Conservation (phyloP, 2,113 vertebrate genomes). For the Phylloscopus trochiloides region DNA sequence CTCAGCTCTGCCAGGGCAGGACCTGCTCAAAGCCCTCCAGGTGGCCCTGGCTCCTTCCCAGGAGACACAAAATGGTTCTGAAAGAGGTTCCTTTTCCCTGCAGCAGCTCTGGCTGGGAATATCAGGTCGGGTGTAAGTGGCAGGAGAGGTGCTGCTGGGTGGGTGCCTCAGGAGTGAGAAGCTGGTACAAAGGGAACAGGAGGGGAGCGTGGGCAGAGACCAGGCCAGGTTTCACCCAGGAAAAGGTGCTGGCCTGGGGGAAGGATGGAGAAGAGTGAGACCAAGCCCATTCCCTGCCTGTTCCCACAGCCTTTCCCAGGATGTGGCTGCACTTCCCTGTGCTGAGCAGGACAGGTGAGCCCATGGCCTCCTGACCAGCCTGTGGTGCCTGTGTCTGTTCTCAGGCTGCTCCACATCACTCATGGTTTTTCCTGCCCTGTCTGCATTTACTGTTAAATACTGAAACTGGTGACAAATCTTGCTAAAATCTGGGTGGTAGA, state of each 20-base stretch:
- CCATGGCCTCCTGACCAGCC: rapidly evolving
- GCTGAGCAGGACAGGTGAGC: background rate
- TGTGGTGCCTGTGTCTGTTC: background rate
- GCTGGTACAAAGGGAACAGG: rapidly evolving
- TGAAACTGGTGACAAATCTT: background rate
- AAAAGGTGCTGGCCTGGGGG: background rate
- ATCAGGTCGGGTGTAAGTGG: background rate
- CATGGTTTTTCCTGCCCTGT: background rate
- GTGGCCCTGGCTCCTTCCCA: background rate
- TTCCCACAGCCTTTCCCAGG: background rate
- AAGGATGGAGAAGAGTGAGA: background rate
- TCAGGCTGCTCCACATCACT: background rate
- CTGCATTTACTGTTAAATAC: background rate
- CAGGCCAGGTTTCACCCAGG: background rate
- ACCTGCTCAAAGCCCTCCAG: background rate
- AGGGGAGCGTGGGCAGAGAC: background rate
- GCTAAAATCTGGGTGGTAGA: background rate
- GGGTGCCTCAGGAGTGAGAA: background rate
- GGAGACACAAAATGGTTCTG: background rate
- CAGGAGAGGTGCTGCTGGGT: background rate
- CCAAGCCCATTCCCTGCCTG: background rate
- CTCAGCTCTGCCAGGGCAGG: background rate
- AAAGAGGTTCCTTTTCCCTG: background rate
- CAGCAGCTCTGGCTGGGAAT: background rate
- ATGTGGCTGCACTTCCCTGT: rapidly evolving